These are phyloP conservation scores for Drosophila flavopinicola DNA, from an alignment of 2,888 invertebrate genomes.

Conservation along the genomic window DNA sequence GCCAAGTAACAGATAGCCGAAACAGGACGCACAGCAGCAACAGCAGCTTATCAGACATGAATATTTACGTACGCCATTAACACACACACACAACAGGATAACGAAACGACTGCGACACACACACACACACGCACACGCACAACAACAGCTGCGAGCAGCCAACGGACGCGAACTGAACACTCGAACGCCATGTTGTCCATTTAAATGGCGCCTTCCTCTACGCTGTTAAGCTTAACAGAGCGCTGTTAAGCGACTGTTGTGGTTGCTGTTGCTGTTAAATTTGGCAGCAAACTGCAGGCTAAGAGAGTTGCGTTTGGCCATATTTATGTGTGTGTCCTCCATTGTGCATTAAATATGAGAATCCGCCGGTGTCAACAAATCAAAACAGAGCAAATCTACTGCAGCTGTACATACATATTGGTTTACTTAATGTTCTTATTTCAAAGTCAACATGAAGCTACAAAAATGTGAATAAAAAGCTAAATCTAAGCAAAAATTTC, in stretches of 20 bases:
- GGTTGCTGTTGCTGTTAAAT: no score
- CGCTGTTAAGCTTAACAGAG: conserved; percentile 43
- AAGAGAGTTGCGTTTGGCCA: conserved; percentile 8
- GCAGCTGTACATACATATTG: no score
- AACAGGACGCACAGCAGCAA: conserved; percentile 37
- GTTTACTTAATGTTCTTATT: no score
- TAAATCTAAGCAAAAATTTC: no score
- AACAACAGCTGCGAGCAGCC: conserved; percentile 23
- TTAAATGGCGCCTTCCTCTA: conserved; percentile 24
- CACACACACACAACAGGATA: conserved; percentile 32
- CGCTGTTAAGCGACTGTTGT: conserved; percentile 30
- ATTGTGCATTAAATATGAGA: conserved; percentile 40
- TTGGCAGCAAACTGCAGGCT: conserved; percentile 4
- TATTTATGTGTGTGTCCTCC: not conserved
- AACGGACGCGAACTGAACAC: conserved; percentile 39
- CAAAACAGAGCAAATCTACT: conserved; percentile 25
- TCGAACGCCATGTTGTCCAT: conserved; percentile 15
- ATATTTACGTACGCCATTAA: conserved; percentile 65
- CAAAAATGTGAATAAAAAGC: no score
- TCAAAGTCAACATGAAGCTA: no score
- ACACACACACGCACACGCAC: conserved; percentile 25
- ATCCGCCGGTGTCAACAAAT: conserved; percentile 39
- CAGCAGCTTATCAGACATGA: conserved; percentile 63
- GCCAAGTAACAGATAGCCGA: conserved; percentile 27
- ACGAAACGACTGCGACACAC: not conserved